Conservation (phyloP, 2,888 invertebrate genomes). For the Trachelus troglodyta region DNA sequence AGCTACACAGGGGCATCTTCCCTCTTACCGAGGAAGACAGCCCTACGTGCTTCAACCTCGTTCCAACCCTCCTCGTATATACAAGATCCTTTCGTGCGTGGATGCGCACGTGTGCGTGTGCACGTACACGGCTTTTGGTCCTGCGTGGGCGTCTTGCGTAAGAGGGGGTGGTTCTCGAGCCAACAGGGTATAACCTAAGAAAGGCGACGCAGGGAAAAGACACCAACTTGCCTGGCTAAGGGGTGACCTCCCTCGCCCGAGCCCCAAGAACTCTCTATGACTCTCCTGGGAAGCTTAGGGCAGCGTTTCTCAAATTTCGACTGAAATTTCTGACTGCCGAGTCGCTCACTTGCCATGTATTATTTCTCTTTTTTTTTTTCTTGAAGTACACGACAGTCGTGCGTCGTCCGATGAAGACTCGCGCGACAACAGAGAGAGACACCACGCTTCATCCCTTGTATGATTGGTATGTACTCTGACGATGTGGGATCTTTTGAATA, state of each 20-base stretch:
- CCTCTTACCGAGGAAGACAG: not conserved
- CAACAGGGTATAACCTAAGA: slow-evolving; percentile 16
- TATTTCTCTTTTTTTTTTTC: not conserved
- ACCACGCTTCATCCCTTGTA: not conserved
- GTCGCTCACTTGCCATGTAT: not conserved
- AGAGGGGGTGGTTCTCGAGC: not conserved
- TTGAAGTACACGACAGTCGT: not conserved
- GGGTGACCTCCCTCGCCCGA: slow-evolving; percentile 15
- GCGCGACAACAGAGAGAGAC: not conserved
- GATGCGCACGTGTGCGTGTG: not conserved
- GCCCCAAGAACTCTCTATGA: slow-evolving; percentile 30
- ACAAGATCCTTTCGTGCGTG: not conserved
- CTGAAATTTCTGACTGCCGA: not conserved
- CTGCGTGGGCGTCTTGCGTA: not conserved
- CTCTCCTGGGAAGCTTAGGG: slow-evolving; percentile 37
- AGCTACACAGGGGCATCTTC: slow-evolving; percentile 8
- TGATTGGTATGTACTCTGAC: not conserved
- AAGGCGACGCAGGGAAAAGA: slow-evolving; percentile 28
- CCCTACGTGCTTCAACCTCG: slow-evolving; percentile 13
- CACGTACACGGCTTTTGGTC: not conserved
- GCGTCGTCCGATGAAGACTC: not conserved
- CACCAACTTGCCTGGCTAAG: slow-evolving; percentile 24
- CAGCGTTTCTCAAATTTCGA: slow-evolving; percentile 45
- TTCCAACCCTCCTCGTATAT: slow-evolving; percentile 11
- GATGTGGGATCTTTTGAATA: not conserved